These are phyloP conservation scores for Athalia circularis DNA, from an alignment of 2,888 invertebrate species.

Conservation along the genomic window DNA sequence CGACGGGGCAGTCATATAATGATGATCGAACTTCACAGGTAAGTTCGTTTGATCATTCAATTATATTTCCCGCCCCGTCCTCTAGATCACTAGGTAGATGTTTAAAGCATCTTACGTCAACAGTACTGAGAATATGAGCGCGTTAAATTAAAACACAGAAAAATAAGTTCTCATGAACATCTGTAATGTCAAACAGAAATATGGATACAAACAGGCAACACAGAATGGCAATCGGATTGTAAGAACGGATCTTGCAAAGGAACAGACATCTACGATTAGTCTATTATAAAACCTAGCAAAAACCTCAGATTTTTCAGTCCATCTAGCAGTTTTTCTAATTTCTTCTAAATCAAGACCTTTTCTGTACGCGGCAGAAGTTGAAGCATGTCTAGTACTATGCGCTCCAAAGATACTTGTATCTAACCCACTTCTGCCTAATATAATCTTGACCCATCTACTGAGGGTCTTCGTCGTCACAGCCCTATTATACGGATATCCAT, in stretches of 20 bases:
- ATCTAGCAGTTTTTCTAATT: constrained; percentile 56
- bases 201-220: neutral
- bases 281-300: constrained; percentile 57
- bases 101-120: constrained; percentile 28
- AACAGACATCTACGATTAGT: constrained; percentile 17
- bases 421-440: constrained; percentile 47
- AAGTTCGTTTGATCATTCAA: constrained; percentile 22
- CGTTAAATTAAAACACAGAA: neutral
- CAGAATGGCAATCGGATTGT: neutral
- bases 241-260: constrained; percentile 13
- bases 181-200: neutral
- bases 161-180: too few relatives aligned
- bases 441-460: constrained; percentile 49
- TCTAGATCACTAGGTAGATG: too few relatives aligned
- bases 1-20: constrained; percentile 19
- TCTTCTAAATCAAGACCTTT: constrained; percentile 54
- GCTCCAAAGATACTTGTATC: too few relatives aligned
- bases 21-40: constrained; percentile 21
- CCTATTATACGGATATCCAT: constrained; percentile 29
- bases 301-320: constrained; percentile 53
- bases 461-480: constrained; percentile 46
- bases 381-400: too few relatives aligned
- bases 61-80: too few relatives aligned
- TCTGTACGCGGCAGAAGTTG: too few relatives aligned
- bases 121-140: neutral